Conservation (phyloP, 2,888 invertebrate genomes). For the Micoletzkya japonica region DNA sequence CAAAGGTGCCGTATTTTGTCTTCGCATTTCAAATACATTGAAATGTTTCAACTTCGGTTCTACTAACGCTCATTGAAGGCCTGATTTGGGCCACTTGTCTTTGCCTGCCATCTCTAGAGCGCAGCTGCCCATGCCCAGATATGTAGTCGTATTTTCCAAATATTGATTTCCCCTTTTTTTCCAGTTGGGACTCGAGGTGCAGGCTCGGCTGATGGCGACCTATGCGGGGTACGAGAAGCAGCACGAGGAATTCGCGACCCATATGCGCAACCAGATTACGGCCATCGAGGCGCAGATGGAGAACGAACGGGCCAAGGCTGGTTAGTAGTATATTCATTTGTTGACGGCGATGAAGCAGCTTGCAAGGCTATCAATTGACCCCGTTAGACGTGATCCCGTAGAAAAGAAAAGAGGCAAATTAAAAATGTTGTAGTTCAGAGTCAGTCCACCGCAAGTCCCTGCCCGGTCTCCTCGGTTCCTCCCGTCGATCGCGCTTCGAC, state of each 20-base stretch:
- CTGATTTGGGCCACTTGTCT: too few species aligned
- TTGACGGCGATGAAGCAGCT: too few species aligned
- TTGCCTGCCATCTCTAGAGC: too few species aligned
- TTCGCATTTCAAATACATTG: too few species aligned
- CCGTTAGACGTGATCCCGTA: too few species aligned
- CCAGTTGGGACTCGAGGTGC: constrained; percentile 50
- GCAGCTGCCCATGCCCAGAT: too few species aligned
- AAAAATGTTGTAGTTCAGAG: constrained; percentile 1
- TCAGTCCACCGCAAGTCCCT: constrained; percentile 6
- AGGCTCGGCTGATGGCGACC: constrained; percentile 77
- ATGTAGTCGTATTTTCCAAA: too few species aligned
- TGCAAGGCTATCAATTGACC: too few species aligned
- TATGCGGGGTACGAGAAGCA: constrained; percentile 88
- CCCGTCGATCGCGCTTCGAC: constrained; percentile 3
- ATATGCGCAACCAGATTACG: constrained; percentile 72
- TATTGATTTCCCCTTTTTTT: background rate
- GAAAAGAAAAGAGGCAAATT: too few species aligned
- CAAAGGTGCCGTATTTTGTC: too few species aligned
- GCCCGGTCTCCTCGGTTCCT: background rate
- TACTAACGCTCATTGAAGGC: too few species aligned
- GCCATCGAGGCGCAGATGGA: constrained; percentile 27
- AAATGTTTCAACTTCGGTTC: too few species aligned
- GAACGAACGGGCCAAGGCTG: constrained; percentile 18
- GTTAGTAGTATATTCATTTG: background rate
- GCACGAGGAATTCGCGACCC: constrained; percentile 90